Percentiles rank a stretch among this genome's conserved stretches.
Evolutionary conservation across 2,113 vertebrate genomes (phyloP).

Genomic region (rat (Rattus norvegicus)): GRCr8 NC_086031.1:77713501-77714000

Average conservation of each 20-base stretch:
- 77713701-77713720: accelerated
- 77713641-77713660: not conserved
- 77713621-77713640: not conserved
- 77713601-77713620: not conserved
- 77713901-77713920: not conserved
- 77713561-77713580: not conserved
- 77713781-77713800: not conserved
- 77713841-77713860: slow-evolving; percentile 1
- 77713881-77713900: not conserved
- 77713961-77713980: not conserved
- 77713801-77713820: not conserved
- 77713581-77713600: not conserved
- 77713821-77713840: not conserved
- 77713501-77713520: not conserved
- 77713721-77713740: not conserved
- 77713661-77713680: not conserved
- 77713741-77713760: not conserved
- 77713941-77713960: not conserved
- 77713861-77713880: not conserved
- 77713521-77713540: not conserved
- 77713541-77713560: not conserved
- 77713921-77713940: not conserved
- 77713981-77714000: not conserved
- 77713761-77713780: not conserved
- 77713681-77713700: not conserved